Base-by-base conservation (phyloP, 2,888 invertebrate genomes). In the Amblyjoppa fuscipennis region DNA sequence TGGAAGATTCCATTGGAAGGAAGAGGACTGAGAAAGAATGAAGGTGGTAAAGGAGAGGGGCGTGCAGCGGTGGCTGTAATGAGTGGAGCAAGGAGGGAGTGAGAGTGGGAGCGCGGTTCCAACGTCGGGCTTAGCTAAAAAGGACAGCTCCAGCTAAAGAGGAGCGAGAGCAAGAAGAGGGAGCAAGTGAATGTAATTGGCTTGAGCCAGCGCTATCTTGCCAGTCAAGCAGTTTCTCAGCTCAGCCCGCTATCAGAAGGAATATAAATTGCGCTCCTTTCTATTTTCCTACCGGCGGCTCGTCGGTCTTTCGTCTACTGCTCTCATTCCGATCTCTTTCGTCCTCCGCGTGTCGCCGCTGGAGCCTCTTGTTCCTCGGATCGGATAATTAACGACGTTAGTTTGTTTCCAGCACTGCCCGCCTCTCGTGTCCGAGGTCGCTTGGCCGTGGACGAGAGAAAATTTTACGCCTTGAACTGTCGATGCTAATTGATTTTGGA, bases 161-260 rank as follows among this genome's bases (percentile, higher is more conserved):
- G 89, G 77, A 79, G 80, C 79, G 68, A 69, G 84, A 88, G 88
- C 84, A 89, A 89, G 89, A 89, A 91, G 88, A 89, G 66, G 88
- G 89, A 90, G 91, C 92, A 91, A 93, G 92, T 93, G 92, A 93
- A 93, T 93, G 92, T 93, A 93, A 93, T 93, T 93, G 93, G 93
- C 92, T 92, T 89, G 90, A 91, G 91, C 90, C 87, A 88, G 90
- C 89, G 90, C 91, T 92, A 92, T 93, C 92, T 92, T 91, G 90
- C 92, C 90, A 91, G 92, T 92, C 92, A 91, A 92, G 92, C 92
- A 93, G 91, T 93, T 92, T 92, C 92, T 91, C 91, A 90, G 91
- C 90, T 90, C 90, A 90, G 86, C 90, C 90, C 90, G 91, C 92
- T 93, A 93, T 92, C 92, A 92, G 92, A 91, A 88, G 90, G 92